Percentiles rank a stretch among this genome's conserved stretches.
Evolutionary conservation across 2,797 vertebrate species (phyloP).

Genomic region (Crocidura indochinensis): DNA sequence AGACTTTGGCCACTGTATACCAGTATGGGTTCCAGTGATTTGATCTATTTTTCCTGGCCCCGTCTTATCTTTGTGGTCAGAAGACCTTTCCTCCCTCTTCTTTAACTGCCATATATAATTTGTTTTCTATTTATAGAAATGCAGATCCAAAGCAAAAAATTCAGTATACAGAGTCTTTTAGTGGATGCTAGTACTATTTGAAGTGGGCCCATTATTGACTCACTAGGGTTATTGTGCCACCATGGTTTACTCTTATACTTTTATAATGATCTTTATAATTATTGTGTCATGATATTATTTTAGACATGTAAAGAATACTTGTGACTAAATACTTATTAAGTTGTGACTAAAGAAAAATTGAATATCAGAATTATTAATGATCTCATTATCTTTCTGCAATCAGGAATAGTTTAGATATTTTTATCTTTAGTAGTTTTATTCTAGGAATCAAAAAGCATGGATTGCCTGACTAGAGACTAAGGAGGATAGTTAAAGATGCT

Average conservation of each 20-base stretch:
- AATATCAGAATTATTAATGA: constrained; percentile 28
- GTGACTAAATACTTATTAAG: constrained; percentile 8
- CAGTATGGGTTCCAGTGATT: too few species aligned
- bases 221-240: too few species aligned
- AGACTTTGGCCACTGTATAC: too few species aligned
- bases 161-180: background rate
- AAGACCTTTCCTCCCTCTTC: background rate
- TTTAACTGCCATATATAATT: constrained; percentile 1
- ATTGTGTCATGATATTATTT: background rate
- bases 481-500: constrained; percentile 16
- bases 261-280: constrained; percentile 44
- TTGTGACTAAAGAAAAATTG: background rate
- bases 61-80: background rate
- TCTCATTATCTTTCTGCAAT: background rate
- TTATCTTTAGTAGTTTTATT: constrained; percentile 37
- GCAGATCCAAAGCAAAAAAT: background rate
- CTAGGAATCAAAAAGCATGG: background rate
- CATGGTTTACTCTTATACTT: constrained; percentile 46
- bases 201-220: background rate
- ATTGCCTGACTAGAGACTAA: background rate
- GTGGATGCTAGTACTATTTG: background rate
- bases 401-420: constrained; percentile 44
- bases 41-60: too few species aligned
- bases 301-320: background rate
- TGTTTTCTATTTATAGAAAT: constrained; percentile 1